phyloP scores from a whole-genome alignment of 2,113 vertebrate genomes.

The Nycticebus coucang region DNA sequence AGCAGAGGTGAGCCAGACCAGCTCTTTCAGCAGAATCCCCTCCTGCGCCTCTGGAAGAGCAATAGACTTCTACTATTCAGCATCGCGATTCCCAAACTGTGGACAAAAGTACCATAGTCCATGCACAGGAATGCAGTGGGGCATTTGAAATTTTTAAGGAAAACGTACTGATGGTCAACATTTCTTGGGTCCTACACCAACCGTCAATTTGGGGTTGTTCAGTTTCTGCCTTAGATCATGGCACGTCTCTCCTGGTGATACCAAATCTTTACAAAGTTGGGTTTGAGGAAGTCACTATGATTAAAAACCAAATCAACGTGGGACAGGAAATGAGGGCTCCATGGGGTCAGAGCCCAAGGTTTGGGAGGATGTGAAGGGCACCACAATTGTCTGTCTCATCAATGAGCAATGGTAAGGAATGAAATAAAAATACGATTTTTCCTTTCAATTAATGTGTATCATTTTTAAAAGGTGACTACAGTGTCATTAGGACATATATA shows the following conservation, averaged over 20 bases:
- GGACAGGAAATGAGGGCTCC: too few species aligned
- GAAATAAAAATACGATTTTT: fast-evolving
- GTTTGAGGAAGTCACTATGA: not conserved
- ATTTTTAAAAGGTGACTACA: not conserved
- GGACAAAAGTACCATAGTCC: not conserved
- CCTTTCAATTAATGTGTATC: not conserved
- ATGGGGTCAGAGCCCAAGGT: fast-evolving
- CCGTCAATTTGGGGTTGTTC: not conserved
- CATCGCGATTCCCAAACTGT: fast-evolving
- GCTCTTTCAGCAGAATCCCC: not conserved
- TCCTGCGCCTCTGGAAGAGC: not conserved
- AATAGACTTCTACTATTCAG: fast-evolving
- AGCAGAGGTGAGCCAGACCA: not conserved
- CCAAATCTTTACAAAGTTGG: not conserved
- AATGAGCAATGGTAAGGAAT: fast-evolving
- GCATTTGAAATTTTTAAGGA: not conserved
- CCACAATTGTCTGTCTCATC: fast-evolving
- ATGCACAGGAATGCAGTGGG: too few species aligned
- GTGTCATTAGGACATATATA: not conserved
- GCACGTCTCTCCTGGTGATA: not conserved
- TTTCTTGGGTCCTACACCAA: not conserved
- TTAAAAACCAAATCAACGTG: not conserved
- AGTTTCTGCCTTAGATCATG: too few species aligned
- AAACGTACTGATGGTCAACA: not conserved
- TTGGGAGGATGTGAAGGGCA: fast-evolving